These are phyloP conservation scores for Lysandra coridon DNA, from an alignment of 2,888 invertebrate genomes.

Conservation along the genomic window DNA sequence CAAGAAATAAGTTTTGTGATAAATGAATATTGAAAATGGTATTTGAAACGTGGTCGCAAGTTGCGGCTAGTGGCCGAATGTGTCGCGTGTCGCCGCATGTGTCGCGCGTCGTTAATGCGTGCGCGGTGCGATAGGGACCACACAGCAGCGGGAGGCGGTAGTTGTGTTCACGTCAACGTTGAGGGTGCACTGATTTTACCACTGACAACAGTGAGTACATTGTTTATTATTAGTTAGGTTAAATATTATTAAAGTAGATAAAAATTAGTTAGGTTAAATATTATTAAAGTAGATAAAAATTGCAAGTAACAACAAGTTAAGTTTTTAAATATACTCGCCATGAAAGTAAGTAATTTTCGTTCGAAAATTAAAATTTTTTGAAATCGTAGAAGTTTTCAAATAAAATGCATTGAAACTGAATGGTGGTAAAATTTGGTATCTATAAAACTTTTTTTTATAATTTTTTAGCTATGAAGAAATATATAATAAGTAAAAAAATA, in stretches of 20 bases:
- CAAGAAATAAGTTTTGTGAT: too few relatives aligned
- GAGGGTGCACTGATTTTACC: not conserved
- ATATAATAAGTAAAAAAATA: too few relatives aligned
- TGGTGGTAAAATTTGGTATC: too few relatives aligned
- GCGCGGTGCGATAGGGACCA: not conserved
- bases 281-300: not conserved
- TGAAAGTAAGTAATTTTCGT: not conserved
- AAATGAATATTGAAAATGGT: not conserved
- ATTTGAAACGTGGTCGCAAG: not conserved
- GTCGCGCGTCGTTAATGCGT: not conserved
- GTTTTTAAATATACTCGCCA: not conserved
- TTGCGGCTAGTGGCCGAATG: not conserved
- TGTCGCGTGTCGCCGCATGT: constrained; percentile 9
- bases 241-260: not conserved
- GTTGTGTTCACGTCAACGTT: not conserved
- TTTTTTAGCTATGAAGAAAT: too few relatives aligned
- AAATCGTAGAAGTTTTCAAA: too few relatives aligned
- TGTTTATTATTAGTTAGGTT: not conserved
- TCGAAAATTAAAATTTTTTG: not conserved
- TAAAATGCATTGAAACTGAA: too few relatives aligned
- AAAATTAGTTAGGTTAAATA: not conserved
- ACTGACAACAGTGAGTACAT: constrained; percentile 5
- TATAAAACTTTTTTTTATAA: too few relatives aligned
- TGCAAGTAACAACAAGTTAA: not conserved
- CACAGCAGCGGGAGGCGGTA: constrained; percentile 20